Conservation (phyloP, 2,888 invertebrate genomes). For the Tinea pellionella region DNA sequence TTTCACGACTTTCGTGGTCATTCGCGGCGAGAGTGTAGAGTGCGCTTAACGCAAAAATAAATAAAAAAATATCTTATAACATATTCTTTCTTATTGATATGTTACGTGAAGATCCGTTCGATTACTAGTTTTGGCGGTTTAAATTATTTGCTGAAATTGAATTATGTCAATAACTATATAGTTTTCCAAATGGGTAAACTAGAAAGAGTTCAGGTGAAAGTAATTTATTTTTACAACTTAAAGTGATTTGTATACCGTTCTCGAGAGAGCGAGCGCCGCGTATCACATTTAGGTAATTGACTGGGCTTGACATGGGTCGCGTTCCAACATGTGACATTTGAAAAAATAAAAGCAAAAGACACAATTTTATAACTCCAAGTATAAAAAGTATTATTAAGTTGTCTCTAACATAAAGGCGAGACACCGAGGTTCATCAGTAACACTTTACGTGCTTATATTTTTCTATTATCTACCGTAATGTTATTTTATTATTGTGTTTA, state of each 20-base stretch:
- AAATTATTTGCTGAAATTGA: too few species aligned
- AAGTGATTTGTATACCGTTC: slow-evolving; percentile 8
- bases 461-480: not conserved
- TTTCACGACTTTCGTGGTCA: too few species aligned
- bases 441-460: not conserved
- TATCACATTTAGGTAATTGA: slow-evolving; percentile 14
- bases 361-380: slow-evolving; percentile 5
- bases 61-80: too few species aligned
- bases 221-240: slow-evolving; percentile 12
- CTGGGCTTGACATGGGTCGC: slow-evolving; percentile 11
- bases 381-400: not conserved
- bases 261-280: not conserved
- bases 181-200: not conserved
- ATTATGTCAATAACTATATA: not conserved
- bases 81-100: too few species aligned
- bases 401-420: not conserved
- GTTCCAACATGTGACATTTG: slow-evolving; percentile 8
- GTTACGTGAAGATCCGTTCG: too few species aligned
- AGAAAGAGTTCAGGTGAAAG: not conserved
- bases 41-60: too few species aligned
- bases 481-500: not conserved
- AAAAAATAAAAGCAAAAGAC: slow-evolving; percentile 8
- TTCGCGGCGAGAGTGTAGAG: too few species aligned
- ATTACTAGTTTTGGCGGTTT: too few species aligned
- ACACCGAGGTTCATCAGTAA: not conserved